phyloP scores from a whole-genome alignment of 2,797 vertebrate species.

The Enteromius argenteus region DNA sequence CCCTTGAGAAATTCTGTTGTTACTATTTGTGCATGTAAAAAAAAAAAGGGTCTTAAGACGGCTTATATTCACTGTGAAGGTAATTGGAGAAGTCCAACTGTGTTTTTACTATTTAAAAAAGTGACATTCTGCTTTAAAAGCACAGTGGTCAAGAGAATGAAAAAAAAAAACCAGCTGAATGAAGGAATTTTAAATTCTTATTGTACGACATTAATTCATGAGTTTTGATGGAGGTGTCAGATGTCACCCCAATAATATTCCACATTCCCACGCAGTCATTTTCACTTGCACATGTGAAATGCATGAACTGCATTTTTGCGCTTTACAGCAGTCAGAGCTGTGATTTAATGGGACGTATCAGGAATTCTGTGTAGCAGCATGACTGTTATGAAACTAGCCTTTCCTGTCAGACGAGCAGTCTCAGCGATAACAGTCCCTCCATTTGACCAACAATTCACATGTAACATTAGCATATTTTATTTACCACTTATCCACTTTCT shows the following conservation, averaged over 20 bases:
- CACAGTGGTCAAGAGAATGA: not conserved
- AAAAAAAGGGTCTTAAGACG: not conserved
- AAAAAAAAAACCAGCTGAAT: not conserved
- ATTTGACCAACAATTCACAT: not conserved
- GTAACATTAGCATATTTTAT: not conserved
- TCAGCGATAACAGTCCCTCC: not conserved
- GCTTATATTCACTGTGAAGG: not conserved
- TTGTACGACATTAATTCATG: not conserved
- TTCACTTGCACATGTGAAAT: not conserved
- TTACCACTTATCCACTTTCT: not conserved
- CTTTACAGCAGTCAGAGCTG: not conserved
- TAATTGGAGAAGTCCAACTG: not conserved
- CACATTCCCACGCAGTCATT: not conserved
- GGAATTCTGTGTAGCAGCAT: constrained; percentile 17
- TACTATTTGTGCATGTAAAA: too few species aligned
- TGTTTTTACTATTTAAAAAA: not conserved
- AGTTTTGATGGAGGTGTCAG: not conserved
- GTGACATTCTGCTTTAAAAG: not conserved
- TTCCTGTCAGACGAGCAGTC: constrained; percentile 1
- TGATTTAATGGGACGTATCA: constrained; percentile 2
- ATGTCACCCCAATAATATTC: not conserved
- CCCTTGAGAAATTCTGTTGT: too few species aligned
- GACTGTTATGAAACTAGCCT: constrained; percentile 10
- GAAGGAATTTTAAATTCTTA: not conserved
- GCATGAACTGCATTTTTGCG: not conserved